Evolutionary conservation across 2,113 vertebrate species (phyloP).

Genomic region (Ciconia boyciana): DNA sequence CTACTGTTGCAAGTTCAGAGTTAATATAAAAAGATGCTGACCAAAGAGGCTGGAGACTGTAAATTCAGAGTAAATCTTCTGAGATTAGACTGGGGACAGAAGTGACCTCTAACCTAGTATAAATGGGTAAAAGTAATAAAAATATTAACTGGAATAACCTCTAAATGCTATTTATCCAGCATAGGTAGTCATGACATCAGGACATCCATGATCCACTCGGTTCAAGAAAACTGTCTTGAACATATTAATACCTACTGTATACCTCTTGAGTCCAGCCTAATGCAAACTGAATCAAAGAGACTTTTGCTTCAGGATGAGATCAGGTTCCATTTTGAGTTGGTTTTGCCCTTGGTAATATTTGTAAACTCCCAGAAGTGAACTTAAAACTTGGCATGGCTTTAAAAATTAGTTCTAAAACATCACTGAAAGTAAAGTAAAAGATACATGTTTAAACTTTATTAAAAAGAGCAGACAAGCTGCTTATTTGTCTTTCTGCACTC

Average conservation of each 20-base stretch:
- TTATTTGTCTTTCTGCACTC: background rate
- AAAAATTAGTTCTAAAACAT: background rate
- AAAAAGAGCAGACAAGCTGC: background rate
- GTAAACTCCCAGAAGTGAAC: background rate
- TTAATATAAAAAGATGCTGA: background rate
- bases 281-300: background rate
- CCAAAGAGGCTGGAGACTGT: background rate
- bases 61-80: background rate
- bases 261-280: background rate
- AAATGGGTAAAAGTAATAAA: background rate
- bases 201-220: background rate
- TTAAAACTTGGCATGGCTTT: background rate
- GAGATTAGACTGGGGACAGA: background rate
- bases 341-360: background rate
- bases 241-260: background rate
- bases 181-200: background rate
- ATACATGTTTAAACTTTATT: background rate
- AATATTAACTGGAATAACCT: background rate
- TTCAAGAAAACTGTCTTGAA: background rate
- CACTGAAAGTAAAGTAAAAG: background rate
- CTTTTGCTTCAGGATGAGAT: background rate
- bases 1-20: background rate
- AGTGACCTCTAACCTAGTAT: background rate
- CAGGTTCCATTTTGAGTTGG: background rate
- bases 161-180: background rate